Conservation (phyloP, 2,797 vertebrate genomes). For the Silurus lanzhouensis region DNA sequence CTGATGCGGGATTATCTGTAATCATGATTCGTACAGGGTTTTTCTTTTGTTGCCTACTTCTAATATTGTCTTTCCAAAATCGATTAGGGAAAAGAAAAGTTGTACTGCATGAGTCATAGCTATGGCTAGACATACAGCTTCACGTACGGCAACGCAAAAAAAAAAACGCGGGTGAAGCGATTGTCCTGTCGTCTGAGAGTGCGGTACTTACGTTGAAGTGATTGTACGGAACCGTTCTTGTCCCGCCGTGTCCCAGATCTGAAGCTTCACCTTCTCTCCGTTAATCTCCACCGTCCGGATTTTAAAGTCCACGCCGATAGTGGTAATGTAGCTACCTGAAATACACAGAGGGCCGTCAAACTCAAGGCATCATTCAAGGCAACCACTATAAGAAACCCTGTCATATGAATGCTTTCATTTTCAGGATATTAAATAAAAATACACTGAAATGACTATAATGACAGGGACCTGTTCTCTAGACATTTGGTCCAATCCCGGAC, state of each 20-base stretch:
- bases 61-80: no score
- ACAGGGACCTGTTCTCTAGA: neutral
- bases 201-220: slow-evolving; percentile 91
- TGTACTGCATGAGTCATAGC: no score
- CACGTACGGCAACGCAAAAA: neutral
- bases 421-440: neutral
- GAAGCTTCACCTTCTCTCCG: slow-evolving; percentile 98
- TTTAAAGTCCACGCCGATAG: slow-evolving; percentile 98
- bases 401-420: neutral
- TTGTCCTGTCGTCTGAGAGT: neutral
- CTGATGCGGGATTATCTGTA: neutral
- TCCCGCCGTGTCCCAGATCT: slow-evolving; percentile 98
- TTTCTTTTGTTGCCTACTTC: neutral
- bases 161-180: neutral
- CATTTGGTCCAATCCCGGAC: neutral
- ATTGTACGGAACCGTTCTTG: slow-evolving; percentile 98
- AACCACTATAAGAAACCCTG: neutral
- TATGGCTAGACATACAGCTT: neutral
- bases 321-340: slow-evolving; percentile 98
- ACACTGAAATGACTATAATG: neutral
- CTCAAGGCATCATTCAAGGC: neutral
- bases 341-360: neutral
- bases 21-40: neutral
- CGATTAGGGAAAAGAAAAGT: neutral
- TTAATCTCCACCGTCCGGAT: slow-evolving; percentile 98